Evolutionary conservation across 2,113 vertebrate species (phyloP).

Genomic region (Halcyon malimbica): DNA sequence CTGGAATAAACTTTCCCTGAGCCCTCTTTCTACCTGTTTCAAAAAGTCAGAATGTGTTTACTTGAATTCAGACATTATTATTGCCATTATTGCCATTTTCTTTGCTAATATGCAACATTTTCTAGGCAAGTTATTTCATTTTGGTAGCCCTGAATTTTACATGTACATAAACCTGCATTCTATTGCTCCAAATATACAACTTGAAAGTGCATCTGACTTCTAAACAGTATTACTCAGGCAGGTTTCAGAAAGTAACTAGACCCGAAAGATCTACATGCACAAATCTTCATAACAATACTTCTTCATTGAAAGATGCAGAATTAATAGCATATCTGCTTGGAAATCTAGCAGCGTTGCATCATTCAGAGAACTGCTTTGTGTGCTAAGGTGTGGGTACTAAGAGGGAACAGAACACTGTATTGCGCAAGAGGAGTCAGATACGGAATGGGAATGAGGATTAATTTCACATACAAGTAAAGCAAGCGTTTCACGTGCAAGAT

Average conservation of each 20-base stretch:
- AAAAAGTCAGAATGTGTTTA: slow-evolving; percentile 58
- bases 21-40: slow-evolving; percentile 48
- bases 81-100: slow-evolving; percentile 63
- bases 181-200: slow-evolving; percentile 49
- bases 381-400: not conserved
- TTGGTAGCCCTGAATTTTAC: slow-evolving; percentile 9
- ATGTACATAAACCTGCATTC: not conserved
- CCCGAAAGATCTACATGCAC: not conserved
- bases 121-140: not conserved
- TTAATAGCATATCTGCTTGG: not conserved
- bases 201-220: slow-evolving; percentile 50
- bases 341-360: slow-evolving; percentile 12
- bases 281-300: not conserved
- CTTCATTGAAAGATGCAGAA: not conserved
- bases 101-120: not conserved
- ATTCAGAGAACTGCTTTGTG: not conserved
- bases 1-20: slow-evolving; percentile 70
- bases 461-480: not conserved
- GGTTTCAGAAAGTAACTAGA: slow-evolving; percentile 20
- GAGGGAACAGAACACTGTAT: not conserved
- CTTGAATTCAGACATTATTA: slow-evolving; percentile 33
- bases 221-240: slow-evolving; percentile 22
- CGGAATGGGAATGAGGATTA: not conserved
- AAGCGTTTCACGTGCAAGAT: not conserved
- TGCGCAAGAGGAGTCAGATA: not conserved